phyloP scores from a whole-genome alignment of 2,888 invertebrate genomes.

The Limnephilus lunatus region DNA sequence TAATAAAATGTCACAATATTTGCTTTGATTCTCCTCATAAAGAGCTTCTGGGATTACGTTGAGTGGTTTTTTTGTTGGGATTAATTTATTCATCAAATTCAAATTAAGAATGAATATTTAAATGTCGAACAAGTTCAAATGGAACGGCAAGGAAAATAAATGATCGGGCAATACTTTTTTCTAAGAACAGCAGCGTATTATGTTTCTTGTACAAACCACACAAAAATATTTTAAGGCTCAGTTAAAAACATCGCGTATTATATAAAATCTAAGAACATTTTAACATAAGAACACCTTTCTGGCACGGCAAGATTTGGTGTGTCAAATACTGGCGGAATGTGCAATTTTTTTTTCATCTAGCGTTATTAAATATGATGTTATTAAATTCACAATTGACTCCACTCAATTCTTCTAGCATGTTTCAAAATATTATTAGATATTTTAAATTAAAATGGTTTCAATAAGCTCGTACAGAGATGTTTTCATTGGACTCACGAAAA shows the following conservation, averaged over 20 bases:
- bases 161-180: background rate
- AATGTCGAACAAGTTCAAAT: conserved; percentile 17
- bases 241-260: background rate
- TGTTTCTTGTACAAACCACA: background rate
- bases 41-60: conserved; percentile 36
- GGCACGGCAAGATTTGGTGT: no score
- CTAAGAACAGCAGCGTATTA: background rate
- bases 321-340: background rate
- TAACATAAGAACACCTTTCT: no score
- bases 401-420: no score
- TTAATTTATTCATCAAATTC: conserved; percentile 15
- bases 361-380: no score
- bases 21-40: background rate
- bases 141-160: conserved; percentile 3
- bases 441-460: no score
- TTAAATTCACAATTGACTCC: no score
- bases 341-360: background rate
- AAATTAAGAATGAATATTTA: conserved; percentile 18
- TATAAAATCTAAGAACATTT: no score
- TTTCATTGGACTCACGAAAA: no score
- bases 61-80: conserved; percentile 8
- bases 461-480: no score
- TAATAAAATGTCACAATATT: conserved; percentile 2
- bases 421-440: no score
- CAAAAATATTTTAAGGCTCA: background rate